phyloP scores from a whole-genome alignment of 2,797 vertebrate genomes.

The Melopsittacus undulatus region DNA sequence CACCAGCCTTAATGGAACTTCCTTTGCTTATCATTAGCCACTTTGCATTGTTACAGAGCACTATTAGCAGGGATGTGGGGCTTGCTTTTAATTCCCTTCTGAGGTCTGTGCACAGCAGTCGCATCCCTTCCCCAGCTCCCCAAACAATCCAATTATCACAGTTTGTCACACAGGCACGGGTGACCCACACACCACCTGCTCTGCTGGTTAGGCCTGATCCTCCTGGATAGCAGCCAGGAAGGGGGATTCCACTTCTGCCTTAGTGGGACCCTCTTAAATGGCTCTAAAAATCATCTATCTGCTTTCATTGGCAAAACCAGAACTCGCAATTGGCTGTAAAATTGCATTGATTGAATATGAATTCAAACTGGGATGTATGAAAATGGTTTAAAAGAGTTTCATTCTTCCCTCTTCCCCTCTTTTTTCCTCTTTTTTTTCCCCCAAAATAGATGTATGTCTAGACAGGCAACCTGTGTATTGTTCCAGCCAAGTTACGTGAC shows the following conservation, averaged over 20 bases:
- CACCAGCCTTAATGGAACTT: constrained; percentile 41
- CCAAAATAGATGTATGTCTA: not conserved
- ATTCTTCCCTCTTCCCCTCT: not conserved
- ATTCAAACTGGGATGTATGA: not conserved
- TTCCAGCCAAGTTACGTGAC: not conserved
- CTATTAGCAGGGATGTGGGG: constrained; percentile 8
- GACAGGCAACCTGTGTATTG: not conserved
- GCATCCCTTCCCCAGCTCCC: not conserved
- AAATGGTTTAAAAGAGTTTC: not conserved
- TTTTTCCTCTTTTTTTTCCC: no score
- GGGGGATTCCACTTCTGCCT: not conserved
- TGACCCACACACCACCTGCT: constrained; percentile 43
- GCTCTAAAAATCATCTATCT: not conserved
- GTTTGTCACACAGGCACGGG: constrained; percentile 15
- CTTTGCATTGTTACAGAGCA: constrained; percentile 47
- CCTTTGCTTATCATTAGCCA: constrained; percentile 60
- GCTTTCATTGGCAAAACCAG: not conserved
- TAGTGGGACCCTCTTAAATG: not conserved
- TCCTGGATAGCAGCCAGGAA: not conserved
- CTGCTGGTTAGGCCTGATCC: fast-evolving
- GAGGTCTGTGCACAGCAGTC: constrained; percentile 21
- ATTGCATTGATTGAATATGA: constrained; percentile 44
- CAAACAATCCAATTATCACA: constrained; percentile 71
- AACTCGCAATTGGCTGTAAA: not conserved
- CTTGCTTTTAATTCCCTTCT: constrained; percentile 44